Conservation (phyloP, 2,888 invertebrate genomes). For the Sarcophaga carnaria region DNA sequence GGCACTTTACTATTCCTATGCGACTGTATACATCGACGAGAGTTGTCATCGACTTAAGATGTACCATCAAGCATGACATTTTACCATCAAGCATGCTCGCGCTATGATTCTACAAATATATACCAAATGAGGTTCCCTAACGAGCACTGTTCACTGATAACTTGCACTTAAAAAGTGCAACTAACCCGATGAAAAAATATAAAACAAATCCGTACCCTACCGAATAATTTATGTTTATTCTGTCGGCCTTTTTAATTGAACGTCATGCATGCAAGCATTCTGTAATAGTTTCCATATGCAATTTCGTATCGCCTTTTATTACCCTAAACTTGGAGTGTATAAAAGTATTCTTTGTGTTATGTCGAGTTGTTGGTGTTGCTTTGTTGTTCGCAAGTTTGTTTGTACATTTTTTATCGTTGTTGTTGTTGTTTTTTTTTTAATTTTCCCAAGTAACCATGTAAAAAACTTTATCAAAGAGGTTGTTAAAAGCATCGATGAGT, state of each 20-base stretch:
- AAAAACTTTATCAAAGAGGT: constrained; percentile 52
- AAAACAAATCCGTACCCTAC: no score
- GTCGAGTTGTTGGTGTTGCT: constrained; percentile 25
- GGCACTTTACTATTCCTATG: no score
- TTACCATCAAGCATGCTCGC: no score
- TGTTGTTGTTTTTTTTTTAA: constrained; percentile 14
- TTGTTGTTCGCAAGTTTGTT: constrained; percentile 59
- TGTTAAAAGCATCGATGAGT: constrained; percentile 66
- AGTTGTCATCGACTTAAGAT: no score
- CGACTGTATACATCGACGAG: no score
- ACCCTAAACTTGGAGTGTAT: constrained; percentile 36
- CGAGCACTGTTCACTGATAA: no score
- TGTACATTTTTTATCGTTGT: no score
- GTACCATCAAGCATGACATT: no score
- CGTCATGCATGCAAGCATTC: neutral
- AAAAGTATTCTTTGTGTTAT: neutral
- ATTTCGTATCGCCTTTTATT: constrained; percentile 52
- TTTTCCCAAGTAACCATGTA: constrained; percentile 53
- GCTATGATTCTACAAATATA: no score
- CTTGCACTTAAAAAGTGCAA: no score
- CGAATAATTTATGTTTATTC: constrained; percentile 1
- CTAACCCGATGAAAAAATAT: no score
- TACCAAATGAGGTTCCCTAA: no score
- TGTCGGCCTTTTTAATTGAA: neutral
- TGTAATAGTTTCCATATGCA: constrained; percentile 61